Evolutionary conservation across 1,140 invertebrate genomes (phyloP), one percentile per base, ranked within the genome.

Genomic region (Lethrus apterus): DNA sequence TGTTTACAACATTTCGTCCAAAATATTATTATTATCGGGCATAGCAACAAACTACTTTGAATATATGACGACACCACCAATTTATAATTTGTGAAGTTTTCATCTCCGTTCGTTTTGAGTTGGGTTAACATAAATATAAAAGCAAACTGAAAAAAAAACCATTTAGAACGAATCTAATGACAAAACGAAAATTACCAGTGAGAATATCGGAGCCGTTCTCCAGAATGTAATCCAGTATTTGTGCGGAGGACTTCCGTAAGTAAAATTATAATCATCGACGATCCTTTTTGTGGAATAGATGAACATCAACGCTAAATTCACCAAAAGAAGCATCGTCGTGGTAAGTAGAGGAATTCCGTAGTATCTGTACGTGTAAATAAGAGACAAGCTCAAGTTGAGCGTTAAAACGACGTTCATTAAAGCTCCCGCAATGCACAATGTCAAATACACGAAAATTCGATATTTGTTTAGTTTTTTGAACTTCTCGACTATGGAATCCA

Each of bases 81-180:
- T n/a, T n/a, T 9, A n/a, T 23, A 11, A 14, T 10, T 38, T 14
- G 5, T n/a, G n/a, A 10, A 10, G 7, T 3, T 21, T 23, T 38
- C 20, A 13, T 10, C 17, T 9, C 2, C n/a, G 7, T 20, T 3
- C 0, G 18, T 38, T 4, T n/a, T 9, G 7, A 42, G 10, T n/a
- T 42, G 21, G 9, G 10, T 14, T 1, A 42, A 3, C 23, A 26
- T 42, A 30, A 42, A 42, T 26, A 42, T 42, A 19, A 42, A 29
- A 9, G 24, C 11, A 7, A 26, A 42, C 40, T 42, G 14, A 29
- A 42, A 42, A 29, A 18, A 14, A 29, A 9, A 29, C 9, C 9
- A 24, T 23, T 33, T 40, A 40, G 23, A n/a, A 26, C 23, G 10
- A 8, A 19, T 3, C 21, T 4, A 11, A 2, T 18, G 8, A 2